These are phyloP conservation scores for Steinernema hermaphroditum DNA, from an alignment of 2,888 invertebrate genomes.

Conservation along the genomic window DNA sequence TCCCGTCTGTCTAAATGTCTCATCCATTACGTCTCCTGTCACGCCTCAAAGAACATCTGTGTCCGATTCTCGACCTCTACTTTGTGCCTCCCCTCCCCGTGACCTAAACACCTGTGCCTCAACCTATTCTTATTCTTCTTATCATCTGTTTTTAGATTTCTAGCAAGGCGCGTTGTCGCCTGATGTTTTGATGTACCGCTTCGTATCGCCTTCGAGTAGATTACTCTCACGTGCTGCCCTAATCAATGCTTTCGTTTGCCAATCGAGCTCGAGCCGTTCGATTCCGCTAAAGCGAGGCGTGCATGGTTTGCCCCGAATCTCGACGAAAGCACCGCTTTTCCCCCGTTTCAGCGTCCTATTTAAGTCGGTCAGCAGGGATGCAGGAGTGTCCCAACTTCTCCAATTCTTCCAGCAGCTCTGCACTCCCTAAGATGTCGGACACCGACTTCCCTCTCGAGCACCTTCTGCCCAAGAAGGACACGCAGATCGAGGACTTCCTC, in stretches of 20 bases:
- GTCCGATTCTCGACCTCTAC: background rate
- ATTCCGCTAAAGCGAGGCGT: background rate
- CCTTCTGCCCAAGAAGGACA: constrained; percentile 26
- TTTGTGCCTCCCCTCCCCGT: background rate
- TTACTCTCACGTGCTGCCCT: constrained; percentile 2
- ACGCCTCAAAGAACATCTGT: no score
- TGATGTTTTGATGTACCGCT: constrained; percentile 1
- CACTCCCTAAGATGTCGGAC: background rate
- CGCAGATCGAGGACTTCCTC: constrained; percentile 47
- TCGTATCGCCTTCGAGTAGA: constrained; percentile 17
- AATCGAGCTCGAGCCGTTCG: background rate
- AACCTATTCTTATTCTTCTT: background rate
- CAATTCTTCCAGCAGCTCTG: constrained; percentile 11
- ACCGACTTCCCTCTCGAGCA: constrained; percentile 14
- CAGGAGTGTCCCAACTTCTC: background rate
- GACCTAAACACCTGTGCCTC: background rate
- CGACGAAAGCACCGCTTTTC: background rate
- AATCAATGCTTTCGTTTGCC: background rate
- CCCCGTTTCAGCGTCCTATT: background rate
- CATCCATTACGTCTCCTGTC: no score
- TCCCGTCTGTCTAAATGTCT: no score
- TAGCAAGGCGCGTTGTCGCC: no score
- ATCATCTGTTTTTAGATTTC: constrained; percentile 14
- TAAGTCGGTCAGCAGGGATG: background rate
- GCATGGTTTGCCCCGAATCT: constrained; percentile 15